Evolutionary conservation across 2,888 invertebrate genomes (phyloP).

Genomic region (Rhogogaster chlorosoma): DNA sequence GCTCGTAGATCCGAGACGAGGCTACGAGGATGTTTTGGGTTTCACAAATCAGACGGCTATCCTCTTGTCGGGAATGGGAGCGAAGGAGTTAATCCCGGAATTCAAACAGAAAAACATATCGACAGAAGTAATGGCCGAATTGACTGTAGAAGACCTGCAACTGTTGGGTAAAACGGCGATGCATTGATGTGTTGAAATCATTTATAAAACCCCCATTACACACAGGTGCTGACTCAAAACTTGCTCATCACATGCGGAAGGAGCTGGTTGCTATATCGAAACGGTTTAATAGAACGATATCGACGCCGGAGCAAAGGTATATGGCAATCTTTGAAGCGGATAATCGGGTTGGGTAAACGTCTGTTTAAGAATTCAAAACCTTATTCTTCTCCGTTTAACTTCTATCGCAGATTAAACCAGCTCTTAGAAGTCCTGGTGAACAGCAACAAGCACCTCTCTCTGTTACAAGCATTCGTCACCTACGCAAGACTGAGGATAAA

Average conservation of each 20-base stretch:
- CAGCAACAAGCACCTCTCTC: constrained; percentile 59
- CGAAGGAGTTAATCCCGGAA: constrained; percentile 60
- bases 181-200: background rate
- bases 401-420: constrained; percentile 47
- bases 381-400: background rate
- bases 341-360: background rate
- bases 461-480: constrained; percentile 60
- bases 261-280: constrained; percentile 50
- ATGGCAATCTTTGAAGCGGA: background rate
- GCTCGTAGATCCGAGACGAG: background rate
- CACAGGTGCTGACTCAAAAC: constrained; percentile 55
- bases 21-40: constrained; percentile 57
- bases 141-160: constrained; percentile 63
- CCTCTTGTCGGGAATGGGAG: constrained; percentile 63
- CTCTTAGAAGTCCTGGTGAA: constrained; percentile 56
- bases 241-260: constrained; percentile 54
- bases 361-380: background rate
- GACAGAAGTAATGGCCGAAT: constrained; percentile 60
- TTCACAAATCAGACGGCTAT: constrained; percentile 65
- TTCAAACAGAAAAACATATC: constrained; percentile 65
- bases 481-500: constrained; percentile 60
- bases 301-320: constrained; percentile 53
- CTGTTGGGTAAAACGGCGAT: constrained; percentile 59
- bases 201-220: constrained; percentile 3
- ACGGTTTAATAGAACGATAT: constrained; percentile 38